Base-by-base conservation (phyloP, 2,797 vertebrate species). In the Sebastes vulpes region DNA sequence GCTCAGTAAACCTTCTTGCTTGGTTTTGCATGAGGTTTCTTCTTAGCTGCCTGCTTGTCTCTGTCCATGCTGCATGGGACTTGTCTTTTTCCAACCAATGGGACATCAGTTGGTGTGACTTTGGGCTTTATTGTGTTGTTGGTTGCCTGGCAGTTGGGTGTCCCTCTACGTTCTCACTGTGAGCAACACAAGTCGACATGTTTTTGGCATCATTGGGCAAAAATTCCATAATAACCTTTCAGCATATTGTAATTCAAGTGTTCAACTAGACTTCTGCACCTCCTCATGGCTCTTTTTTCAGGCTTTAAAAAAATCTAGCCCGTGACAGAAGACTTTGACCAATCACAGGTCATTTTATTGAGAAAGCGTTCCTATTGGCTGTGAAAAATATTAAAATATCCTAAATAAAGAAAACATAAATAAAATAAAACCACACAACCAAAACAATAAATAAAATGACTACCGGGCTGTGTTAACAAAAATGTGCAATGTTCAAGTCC, bases 111-210 rank as follows among this genome's bases (percentile, higher is more conserved):
- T 32, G 35, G 0, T 57, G 53, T 69, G 31, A 54, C 31, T 67
- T 10, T 46, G 57, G 32, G 25, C 2, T 73, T 67, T 59, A 23
- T 63, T 48, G 65, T 29, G 52, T 31, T 76, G 23, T 64, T 53
- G 7, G 35, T 75, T 83, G 32, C 28, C 31, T 79, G 61, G 72
- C 46, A 71, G 25, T 48, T 26, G 14, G 21, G 21, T 67, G 61
- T 77, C 35, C 3, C 25, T 21, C 20, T 66, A 18, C 6, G 4
- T 46, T 80, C n/a, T 48, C 35, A 25, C 28, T 25, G 56, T 38
- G 35, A 38, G 35, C 12, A 38, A 38, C 35, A 38, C 35, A 38
- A 1, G 35, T 38, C 35, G 12, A 38, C 1, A 38, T 38, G 35
- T 38, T 38, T 38, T 38, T 38, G 11, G 35, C 35, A 38, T 38